Percentiles rank a stretch among this genome's conserved stretches.
Evolutionary conservation across 2,888 invertebrate genomes (phyloP).

Genomic region (Pyralis farinalis): DNA sequence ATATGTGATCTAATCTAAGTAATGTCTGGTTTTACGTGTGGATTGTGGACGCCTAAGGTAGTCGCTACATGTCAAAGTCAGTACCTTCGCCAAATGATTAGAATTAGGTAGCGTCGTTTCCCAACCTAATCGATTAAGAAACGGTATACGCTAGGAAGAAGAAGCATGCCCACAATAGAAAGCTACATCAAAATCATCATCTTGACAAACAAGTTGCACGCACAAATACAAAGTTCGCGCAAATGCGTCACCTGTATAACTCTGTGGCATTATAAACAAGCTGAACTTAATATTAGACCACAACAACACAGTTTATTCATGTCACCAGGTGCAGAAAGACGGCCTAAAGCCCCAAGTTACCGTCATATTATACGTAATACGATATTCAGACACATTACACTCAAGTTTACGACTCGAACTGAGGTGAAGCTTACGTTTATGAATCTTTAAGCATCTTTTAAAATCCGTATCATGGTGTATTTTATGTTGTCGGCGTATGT

Average conservation of each 20-base stretch:
- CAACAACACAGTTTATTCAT: conserved; percentile 58
- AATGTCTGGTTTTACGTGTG: too few relatives aligned
- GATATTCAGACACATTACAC: conserved; percentile 66
- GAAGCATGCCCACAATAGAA: conserved; percentile 17
- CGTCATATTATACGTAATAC: conserved; percentile 57
- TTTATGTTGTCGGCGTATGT: conserved; percentile 32
- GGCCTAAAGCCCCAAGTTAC: conserved; percentile 60
- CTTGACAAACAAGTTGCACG: conserved; percentile 24
- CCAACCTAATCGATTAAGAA: too few relatives aligned
- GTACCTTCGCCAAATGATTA: too few relatives aligned
- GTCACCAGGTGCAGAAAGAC: conserved; percentile 70
- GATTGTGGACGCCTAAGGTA: too few relatives aligned
- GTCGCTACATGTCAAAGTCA: too few relatives aligned
- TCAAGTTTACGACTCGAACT: conserved; percentile 68
- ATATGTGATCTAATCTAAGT: too few relatives aligned
- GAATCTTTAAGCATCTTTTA: conserved; percentile 73
- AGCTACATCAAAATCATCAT: conserved; percentile 21
- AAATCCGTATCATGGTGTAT: conserved; percentile 56
- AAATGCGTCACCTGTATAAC: conserved; percentile 34
- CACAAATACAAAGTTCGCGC: conserved; percentile 26
- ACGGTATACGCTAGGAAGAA: too few relatives aligned
- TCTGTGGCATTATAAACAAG: conserved; percentile 29
- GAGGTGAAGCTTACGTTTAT: conserved; percentile 68
- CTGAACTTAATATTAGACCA: conserved; percentile 63
- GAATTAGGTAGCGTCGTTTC: too few relatives aligned